Base-by-base conservation (phyloP, 2,888 invertebrate genomes). In the Nomada fabriciana region DNA sequence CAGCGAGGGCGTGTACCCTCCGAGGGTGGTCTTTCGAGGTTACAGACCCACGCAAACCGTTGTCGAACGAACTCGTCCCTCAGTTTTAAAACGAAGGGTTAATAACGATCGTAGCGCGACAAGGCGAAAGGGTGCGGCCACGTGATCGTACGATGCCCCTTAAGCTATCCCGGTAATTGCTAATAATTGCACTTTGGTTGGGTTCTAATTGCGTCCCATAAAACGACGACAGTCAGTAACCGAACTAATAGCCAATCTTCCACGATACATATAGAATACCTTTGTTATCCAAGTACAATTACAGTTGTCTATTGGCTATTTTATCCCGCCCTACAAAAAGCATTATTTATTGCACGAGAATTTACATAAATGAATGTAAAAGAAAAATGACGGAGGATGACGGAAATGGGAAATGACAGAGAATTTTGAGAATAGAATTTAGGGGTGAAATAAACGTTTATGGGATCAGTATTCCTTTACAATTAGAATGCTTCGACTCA, bases 21-120 rank as follows among this genome's bases (percentile, higher is more conserved):
- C 80, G 59, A 82, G 80, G 84, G 82, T 83, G 84, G 84, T 67
- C 80, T 43, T 42, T 69, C 59, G 36, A 59, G 57, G 73, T 57
- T 2, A 3, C 20, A 36, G 42, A 47, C 50, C 69, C 53, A 47
- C 65, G 29, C 29, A 36, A 36, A 60, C 29, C 29, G 29, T 10
- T 60, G 60, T 10, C n/a, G 42, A n/a, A 36, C 47, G 47, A 5
- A 36, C 36, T 36, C 5, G 36, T 36, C 36, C 15, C 47, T 47
- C 42, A 2, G 15, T 11, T 55, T 18, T 23, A 11, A 53, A 69
- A 50, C 71, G 69, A 68, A 59, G 63, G 77, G 73, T 65, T 79
- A 82, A 84, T 76, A 82, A 82, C 61, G 74, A 71, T 77, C 77
- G 77, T 70, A 71, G 67, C 57, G 57, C 47, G 59, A 70, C 55